These are phyloP conservation scores for Eupithecia exiguata DNA, from an alignment of 2,888 invertebrate species.

Conservation along the genomic window DNA sequence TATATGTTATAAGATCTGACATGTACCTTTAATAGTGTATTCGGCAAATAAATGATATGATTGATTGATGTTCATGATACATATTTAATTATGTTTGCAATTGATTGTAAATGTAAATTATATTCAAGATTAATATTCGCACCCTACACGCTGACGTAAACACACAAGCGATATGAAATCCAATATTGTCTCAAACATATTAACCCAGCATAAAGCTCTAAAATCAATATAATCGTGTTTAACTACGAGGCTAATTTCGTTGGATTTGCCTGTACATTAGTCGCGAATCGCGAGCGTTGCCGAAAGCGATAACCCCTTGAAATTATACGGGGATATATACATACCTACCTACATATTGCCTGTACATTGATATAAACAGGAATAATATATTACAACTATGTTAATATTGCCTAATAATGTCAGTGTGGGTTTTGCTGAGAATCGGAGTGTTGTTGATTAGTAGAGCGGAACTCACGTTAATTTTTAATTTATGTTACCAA, in stretches of 20 bases:
- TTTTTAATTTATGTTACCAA: conserved; percentile 2
- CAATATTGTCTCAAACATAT: conserved; percentile 62
- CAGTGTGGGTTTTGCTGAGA: conserved; percentile 10
- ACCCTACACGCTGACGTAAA: conserved; percentile 33
- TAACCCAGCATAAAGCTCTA: conserved; percentile 54
- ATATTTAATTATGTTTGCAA: conserved; percentile 29
- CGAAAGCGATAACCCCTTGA: conserved; percentile 52
- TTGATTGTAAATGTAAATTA: conserved; percentile 29
- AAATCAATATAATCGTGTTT: conserved; percentile 68
- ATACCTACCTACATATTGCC: background rate
- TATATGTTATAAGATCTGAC: no score
- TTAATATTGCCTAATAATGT: conserved; percentile 16
- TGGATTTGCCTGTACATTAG: conserved; percentile 57
- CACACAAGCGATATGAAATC: conserved; percentile 56
- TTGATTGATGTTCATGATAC: background rate
- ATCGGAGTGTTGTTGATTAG: conserved; percentile 6
- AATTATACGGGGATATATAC: conserved; percentile 36
- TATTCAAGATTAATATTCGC: conserved; percentile 38
- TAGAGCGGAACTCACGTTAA: background rate
- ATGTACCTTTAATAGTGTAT: no score
- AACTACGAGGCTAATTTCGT: conserved; percentile 63
- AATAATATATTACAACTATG: conserved; percentile 9
- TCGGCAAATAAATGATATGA: no score
- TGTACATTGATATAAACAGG: background rate
- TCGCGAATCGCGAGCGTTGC: conserved; percentile 45